Percentiles rank a stretch among this genome's conserved stretches.
Evolutionary conservation across 1,140 invertebrate species (phyloP).

Genomic region (Nephotettix cincticeps): DNA sequence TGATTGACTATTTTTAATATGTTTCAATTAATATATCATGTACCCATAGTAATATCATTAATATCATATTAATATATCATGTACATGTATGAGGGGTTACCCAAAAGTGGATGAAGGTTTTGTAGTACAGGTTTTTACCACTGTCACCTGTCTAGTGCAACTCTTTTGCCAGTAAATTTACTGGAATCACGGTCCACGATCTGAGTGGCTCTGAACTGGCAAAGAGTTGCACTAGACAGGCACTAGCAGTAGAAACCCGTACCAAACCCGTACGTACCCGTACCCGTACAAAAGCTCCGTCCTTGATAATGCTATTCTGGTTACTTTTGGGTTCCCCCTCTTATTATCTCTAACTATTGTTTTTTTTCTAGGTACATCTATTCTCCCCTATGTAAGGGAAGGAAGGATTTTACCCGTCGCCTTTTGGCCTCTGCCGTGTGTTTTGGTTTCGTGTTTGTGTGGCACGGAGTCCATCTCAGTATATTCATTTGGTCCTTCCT

Average conservation of each 20-base stretch:
- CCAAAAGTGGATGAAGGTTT: no score
- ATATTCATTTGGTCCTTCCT: slow-evolving; percentile 82
- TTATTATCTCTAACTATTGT: neutral
- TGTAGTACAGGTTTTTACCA: neutral
- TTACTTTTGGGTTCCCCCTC: neutral
- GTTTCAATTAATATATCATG: no score
- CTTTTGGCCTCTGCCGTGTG: slow-evolving; percentile 73
- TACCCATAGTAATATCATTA: no score
- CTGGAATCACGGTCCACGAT: neutral
- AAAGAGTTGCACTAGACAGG: no score
- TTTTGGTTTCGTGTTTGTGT: slow-evolving; percentile 84
- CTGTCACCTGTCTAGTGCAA: neutral
- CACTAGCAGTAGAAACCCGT: neutral
- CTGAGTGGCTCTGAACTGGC: no score
- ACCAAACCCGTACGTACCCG: no score
- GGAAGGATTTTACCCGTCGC: slow-evolving; percentile 55
- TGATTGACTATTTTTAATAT: no score
- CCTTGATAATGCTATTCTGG: no score
- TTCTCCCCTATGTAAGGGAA: slow-evolving; percentile 60
- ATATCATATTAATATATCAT: no score
- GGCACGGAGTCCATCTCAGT: slow-evolving; percentile 80
- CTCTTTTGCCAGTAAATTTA: neutral
- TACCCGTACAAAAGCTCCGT: no score
- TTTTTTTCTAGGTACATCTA: slow-evolving; percentile 73
- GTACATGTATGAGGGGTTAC: no score